Percentiles rank a stretch among this genome's conserved stretches.
Evolutionary conservation across 2,888 invertebrate species (phyloP).

Genomic region (Sericinus montela): DNA sequence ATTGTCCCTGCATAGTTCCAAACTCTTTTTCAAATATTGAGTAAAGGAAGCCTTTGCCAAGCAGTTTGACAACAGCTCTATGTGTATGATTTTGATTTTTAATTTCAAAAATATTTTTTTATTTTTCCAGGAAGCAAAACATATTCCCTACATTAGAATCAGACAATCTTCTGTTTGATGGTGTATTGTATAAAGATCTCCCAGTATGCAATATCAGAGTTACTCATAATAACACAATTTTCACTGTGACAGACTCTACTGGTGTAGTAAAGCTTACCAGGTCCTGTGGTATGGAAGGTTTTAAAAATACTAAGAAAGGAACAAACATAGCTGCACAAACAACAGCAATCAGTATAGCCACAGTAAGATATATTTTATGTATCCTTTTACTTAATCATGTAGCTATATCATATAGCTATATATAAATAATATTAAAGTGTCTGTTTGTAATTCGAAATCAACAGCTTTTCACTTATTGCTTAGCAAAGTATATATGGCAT

Average conservation of each 20-base stretch:
- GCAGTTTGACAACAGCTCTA: too few relatives aligned
- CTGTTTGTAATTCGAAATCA: too few relatives aligned
- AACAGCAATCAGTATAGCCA: conserved; percentile 89
- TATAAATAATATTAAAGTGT: too few relatives aligned
- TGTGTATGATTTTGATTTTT: too few relatives aligned
- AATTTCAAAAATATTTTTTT: too few relatives aligned
- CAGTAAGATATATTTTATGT: conserved; percentile 82
- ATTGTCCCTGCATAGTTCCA: too few relatives aligned
- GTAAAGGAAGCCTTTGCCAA: too few relatives aligned
- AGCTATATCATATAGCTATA: too few relatives aligned
- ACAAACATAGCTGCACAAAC: conserved; percentile 98
- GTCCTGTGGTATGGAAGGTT: conserved; percentile 95
- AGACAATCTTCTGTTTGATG: conserved; percentile 85
- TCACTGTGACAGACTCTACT: conserved; percentile 84
- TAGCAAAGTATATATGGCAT: too few relatives aligned
- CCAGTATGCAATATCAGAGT: conserved; percentile 91
- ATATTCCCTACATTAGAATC: conserved; percentile 88
- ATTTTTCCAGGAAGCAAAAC: conserved; percentile 79
- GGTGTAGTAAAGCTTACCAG: conserved; percentile 82
- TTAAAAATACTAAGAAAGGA: conserved; percentile 96
- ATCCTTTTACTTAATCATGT: too few relatives aligned
- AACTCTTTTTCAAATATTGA: too few relatives aligned
- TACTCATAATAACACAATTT: conserved; percentile 92
- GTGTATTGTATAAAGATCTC: conserved; percentile 86
- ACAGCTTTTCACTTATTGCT: too few relatives aligned